Conservation (phyloP, 2,113 vertebrate species). For the Mellivora capensis region DNA sequence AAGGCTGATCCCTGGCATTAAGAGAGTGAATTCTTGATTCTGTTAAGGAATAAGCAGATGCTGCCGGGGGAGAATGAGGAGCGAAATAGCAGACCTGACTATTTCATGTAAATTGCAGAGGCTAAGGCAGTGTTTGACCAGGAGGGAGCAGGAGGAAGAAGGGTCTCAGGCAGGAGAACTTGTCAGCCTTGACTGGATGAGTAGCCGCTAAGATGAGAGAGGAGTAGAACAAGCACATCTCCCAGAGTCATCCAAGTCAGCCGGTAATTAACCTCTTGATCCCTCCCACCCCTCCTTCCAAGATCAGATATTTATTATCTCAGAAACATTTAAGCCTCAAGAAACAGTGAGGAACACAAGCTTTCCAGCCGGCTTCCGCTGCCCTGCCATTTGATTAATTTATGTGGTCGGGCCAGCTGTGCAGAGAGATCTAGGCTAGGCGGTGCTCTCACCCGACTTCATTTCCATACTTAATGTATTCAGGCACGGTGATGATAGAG, state of each 20-base stretch:
- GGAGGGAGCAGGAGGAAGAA: not conserved
- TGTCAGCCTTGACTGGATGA: not conserved
- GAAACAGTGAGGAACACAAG: constrained; percentile 36
- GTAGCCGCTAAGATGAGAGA: not conserved
- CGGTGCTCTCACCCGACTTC: not conserved
- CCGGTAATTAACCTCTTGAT: constrained; percentile 40
- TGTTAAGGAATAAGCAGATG: not conserved
- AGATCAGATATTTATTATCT: constrained; percentile 63
- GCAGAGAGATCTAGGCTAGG: not conserved
- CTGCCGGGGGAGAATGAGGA: not conserved
- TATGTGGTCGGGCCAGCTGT: not conserved
- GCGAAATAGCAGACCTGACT: not conserved
- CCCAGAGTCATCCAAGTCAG: not conserved
- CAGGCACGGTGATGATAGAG: not conserved
- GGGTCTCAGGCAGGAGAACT: not conserved
- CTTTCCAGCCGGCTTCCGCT: not conserved
- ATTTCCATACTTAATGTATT: constrained; percentile 15
- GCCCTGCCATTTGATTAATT: constrained; percentile 49
- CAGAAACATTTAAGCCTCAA: constrained; percentile 57
- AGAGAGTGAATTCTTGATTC: not conserved
- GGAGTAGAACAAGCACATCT: not conserved
- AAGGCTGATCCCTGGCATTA: not conserved
- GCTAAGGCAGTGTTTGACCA: not conserved
- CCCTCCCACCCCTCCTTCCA: not conserved
- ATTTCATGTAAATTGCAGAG: not conserved